These are phyloP conservation scores for Brachyhypopomus gauderio DNA, from an alignment of 2,113 vertebrate species.

Conservation along the genomic window DNA sequence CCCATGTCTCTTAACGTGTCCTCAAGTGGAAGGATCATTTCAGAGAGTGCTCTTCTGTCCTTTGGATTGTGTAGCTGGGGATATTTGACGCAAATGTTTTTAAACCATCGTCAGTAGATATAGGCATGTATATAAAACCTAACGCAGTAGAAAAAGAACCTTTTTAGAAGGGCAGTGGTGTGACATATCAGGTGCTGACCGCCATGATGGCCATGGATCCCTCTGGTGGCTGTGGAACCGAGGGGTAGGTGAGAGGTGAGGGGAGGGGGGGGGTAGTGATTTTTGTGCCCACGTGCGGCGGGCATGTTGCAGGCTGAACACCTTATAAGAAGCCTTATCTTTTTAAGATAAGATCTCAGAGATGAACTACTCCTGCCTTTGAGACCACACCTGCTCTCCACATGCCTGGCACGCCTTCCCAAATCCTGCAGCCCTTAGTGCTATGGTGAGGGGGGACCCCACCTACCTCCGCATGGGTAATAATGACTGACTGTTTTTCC, in stretches of 20 bases:
- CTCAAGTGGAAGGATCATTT: slow-evolving; percentile 41
- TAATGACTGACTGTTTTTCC: slow-evolving; percentile 5
- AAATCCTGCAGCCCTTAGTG: slow-evolving; percentile 2
- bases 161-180: background rate
- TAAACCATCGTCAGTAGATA: background rate
- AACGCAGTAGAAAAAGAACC: background rate
- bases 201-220: background rate
- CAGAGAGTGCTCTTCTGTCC: slow-evolving; percentile 29
- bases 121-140: too few species aligned
- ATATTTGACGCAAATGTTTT: background rate
- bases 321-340: slow-evolving; percentile 21
- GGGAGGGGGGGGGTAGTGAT: background rate
- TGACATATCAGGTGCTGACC: background rate
- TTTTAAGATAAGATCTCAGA: slow-evolving; percentile 11
- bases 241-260: too few species aligned
- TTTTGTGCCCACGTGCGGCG: background rate
- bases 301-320: background rate
- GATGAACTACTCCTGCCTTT: background rate
- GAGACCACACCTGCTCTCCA: background rate
- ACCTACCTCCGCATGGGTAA: background rate
- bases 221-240: background rate
- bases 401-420: background rate
- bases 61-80: background rate
- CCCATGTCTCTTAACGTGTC: background rate
- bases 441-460: background rate